A percentile compares a stretch with the other conserved stretches of the same genome.
These are phyloP conservation scores for Drosophila ohnishii DNA, from an alignment of 1,140 invertebrate species.

Conservation along the genomic window DNA sequence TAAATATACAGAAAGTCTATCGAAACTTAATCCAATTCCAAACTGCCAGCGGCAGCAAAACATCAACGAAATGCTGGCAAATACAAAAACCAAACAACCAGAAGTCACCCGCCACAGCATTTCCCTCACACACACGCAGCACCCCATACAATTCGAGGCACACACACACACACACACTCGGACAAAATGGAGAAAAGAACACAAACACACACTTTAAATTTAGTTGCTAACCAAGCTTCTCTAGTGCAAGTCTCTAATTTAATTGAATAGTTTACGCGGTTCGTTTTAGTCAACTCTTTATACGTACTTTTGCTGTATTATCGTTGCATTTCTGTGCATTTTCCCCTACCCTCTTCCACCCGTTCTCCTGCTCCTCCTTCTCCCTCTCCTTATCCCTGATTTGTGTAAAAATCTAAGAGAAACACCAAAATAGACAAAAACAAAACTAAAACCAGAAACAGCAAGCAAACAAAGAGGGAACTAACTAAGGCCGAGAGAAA, in stretches of 20 bases:
- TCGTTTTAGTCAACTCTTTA: conserved; percentile 57
- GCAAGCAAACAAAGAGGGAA: conserved; percentile 39
- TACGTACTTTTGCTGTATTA: conserved; percentile 62
- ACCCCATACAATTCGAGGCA: neutral
- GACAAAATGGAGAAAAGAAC: conserved; percentile 15
- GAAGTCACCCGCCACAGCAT: conserved; percentile 13
- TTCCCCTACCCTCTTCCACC: neutral
- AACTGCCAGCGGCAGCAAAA: conserved; percentile 29
- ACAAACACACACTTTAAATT: conserved; percentile 30
- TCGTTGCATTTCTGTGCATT: conserved; percentile 59
- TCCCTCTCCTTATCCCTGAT: conserved; percentile 6
- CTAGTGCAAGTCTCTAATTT: conserved; percentile 54
- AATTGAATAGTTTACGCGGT: conserved; percentile 54
- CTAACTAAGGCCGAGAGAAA: conserved; percentile 23
- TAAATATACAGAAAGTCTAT: conserved; percentile 13
- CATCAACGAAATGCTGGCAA: conserved; percentile 8
- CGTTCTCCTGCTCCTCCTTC: neutral
- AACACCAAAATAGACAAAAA: conserved; percentile 53
- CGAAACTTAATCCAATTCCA: conserved; percentile 72
- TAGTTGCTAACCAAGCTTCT: conserved; percentile 34
- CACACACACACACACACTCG: conserved; percentile 3
- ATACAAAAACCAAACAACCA: conserved; percentile 7
- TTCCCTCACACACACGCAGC: conserved; percentile 15
- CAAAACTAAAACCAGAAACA: conserved; percentile 34
- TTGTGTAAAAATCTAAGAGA: conserved; percentile 16